phyloP scores from a whole-genome alignment of 1,140 invertebrate species.

The Drusus annulatus region DNA sequence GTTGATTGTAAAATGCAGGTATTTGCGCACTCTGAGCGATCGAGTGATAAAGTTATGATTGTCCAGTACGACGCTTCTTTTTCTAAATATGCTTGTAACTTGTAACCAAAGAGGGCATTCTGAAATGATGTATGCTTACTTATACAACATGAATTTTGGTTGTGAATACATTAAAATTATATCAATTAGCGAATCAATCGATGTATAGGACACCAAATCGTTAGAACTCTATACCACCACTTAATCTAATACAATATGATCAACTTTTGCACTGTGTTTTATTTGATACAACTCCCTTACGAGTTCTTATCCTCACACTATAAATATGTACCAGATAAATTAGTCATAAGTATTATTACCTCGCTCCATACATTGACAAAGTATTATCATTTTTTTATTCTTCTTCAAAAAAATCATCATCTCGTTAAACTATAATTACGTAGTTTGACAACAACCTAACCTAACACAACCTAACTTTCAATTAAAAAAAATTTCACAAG shows the following conservation, averaged over 20 bases:
- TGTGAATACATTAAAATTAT: conserved; percentile 54
- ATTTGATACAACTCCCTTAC: conserved; percentile 6
- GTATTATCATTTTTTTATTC: too few relatives aligned
- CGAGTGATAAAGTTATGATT: neutral
- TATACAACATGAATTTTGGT: conserved; percentile 53
- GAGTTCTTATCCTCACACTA: too few relatives aligned
- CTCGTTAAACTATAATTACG: too few relatives aligned
- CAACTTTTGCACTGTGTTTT: conserved; percentile 49
- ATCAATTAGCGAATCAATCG: conserved; percentile 54
- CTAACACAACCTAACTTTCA: too few relatives aligned
- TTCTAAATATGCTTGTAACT: conserved; percentile 39
- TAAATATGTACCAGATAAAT: too few relatives aligned
- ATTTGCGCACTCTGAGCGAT: neutral
- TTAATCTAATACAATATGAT: conserved; percentile 49
- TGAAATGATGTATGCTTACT: conserved; percentile 33
- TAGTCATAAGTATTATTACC: too few relatives aligned
- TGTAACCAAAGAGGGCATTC: conserved; percentile 33
- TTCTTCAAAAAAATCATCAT: too few relatives aligned
- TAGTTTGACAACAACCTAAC: too few relatives aligned
- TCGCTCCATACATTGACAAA: too few relatives aligned
- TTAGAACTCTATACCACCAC: conserved; percentile 54
- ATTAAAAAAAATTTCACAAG: too few relatives aligned
- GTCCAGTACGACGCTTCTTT: conserved; percentile 38
- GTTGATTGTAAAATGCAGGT: neutral
- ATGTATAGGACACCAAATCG: conserved; percentile 58